phyloP scores from a whole-genome alignment of 1,140 invertebrate genomes.

The Saccostrea echinata region DNA sequence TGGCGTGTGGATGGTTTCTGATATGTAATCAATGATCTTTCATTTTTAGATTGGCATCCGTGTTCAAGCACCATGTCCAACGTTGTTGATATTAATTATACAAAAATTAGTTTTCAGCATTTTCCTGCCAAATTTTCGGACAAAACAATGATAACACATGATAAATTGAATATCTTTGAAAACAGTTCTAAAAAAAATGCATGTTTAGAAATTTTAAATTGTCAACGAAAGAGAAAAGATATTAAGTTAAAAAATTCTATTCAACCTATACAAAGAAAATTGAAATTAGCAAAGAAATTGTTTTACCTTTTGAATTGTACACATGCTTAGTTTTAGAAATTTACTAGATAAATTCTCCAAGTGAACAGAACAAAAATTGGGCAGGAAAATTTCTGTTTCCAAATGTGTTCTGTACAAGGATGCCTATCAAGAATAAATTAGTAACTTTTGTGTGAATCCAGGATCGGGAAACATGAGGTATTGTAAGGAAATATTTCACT shows the following conservation, averaged over 20 bases:
- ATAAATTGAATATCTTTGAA: neutral
- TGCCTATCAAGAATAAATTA: slow-evolving; percentile 52
- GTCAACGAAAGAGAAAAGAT: neutral
- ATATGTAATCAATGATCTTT: slow-evolving; percentile 25
- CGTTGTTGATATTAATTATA: slow-evolving; percentile 43
- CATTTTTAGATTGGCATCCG: slow-evolving; percentile 52
- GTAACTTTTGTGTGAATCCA: slow-evolving; percentile 14
- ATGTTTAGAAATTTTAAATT: neutral
- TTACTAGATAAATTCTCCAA: too few relatives aligned
- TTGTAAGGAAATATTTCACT: slow-evolving; percentile 49
- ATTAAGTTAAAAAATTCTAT: neutral
- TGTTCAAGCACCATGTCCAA: slow-evolving; percentile 54
- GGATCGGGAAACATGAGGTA: slow-evolving; percentile 35
- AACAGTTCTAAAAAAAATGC: neutral
- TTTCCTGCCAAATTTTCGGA: slow-evolving; percentile 59
- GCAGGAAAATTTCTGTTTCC: slow-evolving; percentile 57
- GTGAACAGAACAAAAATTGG: slow-evolving; percentile 41
- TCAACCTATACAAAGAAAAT: too few relatives aligned
- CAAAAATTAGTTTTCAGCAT: slow-evolving; percentile 58
- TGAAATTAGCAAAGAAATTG: too few relatives aligned
- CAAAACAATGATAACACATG: neutral
- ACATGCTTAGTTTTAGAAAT: too few relatives aligned
- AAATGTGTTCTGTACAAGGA: slow-evolving; percentile 57
- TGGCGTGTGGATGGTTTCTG: slow-evolving; percentile 37
- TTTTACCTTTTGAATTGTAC: too few relatives aligned